A percentile compares a stretch with the other conserved stretches of the same genome.
Conservation (phyloP, 2,888 invertebrate genomes). For the Acholoe squamosa region DNA sequence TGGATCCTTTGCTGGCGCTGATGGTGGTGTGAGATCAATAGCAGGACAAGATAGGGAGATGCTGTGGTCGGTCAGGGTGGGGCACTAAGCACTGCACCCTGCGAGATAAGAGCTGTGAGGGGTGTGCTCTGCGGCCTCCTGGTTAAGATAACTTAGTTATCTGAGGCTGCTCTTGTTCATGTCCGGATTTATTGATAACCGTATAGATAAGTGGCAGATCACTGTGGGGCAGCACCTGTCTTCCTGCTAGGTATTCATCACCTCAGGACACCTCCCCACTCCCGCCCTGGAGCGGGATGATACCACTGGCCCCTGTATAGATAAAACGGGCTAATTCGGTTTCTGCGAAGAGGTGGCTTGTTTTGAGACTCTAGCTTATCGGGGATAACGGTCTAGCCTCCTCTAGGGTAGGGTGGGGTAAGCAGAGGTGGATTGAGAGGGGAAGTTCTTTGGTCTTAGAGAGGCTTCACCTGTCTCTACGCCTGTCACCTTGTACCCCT, state of each 20-base stretch:
- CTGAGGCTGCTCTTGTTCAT: neutral
- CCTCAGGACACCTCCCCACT: neutral
- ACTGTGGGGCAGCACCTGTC: conserved; percentile 4
- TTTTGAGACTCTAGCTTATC: neutral
- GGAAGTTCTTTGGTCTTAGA: neutral
- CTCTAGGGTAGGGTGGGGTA: neutral
- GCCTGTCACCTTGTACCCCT: neutral
- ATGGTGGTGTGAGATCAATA: neutral
- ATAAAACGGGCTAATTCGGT: conserved; percentile 38
- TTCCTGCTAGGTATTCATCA: conserved; percentile 2
- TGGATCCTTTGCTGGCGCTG: neutral
- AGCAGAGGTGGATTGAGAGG: neutral
- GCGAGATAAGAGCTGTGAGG: neutral
- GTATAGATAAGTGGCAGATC: neutral
- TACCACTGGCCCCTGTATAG: neutral
- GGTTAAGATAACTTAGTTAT: conserved; percentile 42
- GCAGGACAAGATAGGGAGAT: conserved; percentile 14
- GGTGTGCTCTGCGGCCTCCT: neutral
- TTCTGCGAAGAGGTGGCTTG: neutral
- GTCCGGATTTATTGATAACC: conserved; percentile 46
- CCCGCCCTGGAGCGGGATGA: neutral
- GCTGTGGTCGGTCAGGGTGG: neutral
- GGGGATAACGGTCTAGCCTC: neutral
- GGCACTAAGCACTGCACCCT: conserved; percentile 14
- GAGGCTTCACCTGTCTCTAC: neutral